Conservation (phyloP, 2,113 vertebrate genomes). For the Lamprotornis superbus region DNA sequence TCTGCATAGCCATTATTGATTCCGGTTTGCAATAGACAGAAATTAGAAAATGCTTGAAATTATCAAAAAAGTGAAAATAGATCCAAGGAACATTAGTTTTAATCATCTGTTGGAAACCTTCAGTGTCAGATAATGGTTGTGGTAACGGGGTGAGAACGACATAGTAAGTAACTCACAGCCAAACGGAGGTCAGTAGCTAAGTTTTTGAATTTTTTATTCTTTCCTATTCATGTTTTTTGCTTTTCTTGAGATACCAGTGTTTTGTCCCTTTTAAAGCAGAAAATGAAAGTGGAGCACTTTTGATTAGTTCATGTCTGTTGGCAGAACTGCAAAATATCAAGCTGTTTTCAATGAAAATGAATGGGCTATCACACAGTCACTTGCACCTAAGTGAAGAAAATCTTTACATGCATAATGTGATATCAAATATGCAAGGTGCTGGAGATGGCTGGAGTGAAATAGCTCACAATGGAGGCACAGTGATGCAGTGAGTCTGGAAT, state of each 20-base stretch:
- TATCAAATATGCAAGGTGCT: not conserved
- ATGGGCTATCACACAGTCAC: not conserved
- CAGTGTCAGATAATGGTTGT: not conserved
- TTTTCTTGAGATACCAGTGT: not conserved
- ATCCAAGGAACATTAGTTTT: not conserved
- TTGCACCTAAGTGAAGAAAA: not conserved
- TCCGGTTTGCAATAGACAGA: not conserved
- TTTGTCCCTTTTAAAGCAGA: not conserved
- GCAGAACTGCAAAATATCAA: not conserved
- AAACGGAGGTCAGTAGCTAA: not conserved
- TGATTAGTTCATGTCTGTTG: not conserved
- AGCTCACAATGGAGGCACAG: rapidly evolving
- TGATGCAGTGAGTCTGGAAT: not conserved
- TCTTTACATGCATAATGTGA: not conserved
- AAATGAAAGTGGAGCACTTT: not conserved
- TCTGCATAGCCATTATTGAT: not conserved
- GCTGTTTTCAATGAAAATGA: not conserved
- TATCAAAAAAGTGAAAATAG: not conserved
- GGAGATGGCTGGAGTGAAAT: not conserved
- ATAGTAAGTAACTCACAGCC: not conserved
- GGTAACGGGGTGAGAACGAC: rapidly evolving
- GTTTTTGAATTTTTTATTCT: not conserved
- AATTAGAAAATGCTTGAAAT: not conserved
- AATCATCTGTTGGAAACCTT: not conserved
- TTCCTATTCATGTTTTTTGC: not conserved